Evolutionary conservation across 2,797 vertebrate species (phyloP).

Genomic region (Sebastes vulpes): DNA sequence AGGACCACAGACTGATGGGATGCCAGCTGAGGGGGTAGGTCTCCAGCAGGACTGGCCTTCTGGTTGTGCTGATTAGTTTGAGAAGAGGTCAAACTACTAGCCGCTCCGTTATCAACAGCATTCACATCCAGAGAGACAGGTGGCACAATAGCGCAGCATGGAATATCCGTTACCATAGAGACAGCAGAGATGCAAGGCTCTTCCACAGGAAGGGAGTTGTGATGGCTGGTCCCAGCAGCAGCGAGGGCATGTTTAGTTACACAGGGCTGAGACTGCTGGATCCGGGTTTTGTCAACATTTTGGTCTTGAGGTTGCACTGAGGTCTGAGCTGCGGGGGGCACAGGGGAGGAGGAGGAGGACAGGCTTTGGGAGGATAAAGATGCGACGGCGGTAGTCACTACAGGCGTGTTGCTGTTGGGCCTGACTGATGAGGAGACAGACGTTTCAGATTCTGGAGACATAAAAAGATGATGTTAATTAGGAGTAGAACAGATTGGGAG

Average conservation of each 20-base stretch:
- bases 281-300: conserved; percentile 29
- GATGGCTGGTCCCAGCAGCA: conserved; percentile 31
- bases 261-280: conserved; percentile 68
- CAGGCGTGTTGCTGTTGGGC: conserved; percentile 44
- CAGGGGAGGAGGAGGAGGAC: conserved; percentile 25
- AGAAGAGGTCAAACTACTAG: conserved; percentile 44
- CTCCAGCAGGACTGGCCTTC: conserved; percentile 73
- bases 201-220: conserved; percentile 66
- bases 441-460: conserved; percentile 72
- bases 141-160: conserved; percentile 86
- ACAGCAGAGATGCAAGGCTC: conserved; percentile 75
- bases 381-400: conserved; percentile 28
- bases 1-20: conserved; percentile 83
- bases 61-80: conserved; percentile 60
- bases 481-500: conserved; percentile 13
- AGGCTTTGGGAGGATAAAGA: conserved; percentile 55
- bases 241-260: conserved; percentile 26
- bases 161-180: conserved; percentile 82
- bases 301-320: conserved; percentile 60
- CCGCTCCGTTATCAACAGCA: conserved; percentile 43
- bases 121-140: conserved; percentile 82
- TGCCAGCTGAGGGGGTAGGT: conserved; percentile 56
- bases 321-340: conserved; percentile 44
- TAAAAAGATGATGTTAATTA: conserved; percentile 40
- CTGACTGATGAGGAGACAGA: conserved; percentile 43